These are phyloP conservation scores for Spermophilus dauricus DNA, from an alignment of 2,113 vertebrate genomes.

Conservation along the genomic window DNA sequence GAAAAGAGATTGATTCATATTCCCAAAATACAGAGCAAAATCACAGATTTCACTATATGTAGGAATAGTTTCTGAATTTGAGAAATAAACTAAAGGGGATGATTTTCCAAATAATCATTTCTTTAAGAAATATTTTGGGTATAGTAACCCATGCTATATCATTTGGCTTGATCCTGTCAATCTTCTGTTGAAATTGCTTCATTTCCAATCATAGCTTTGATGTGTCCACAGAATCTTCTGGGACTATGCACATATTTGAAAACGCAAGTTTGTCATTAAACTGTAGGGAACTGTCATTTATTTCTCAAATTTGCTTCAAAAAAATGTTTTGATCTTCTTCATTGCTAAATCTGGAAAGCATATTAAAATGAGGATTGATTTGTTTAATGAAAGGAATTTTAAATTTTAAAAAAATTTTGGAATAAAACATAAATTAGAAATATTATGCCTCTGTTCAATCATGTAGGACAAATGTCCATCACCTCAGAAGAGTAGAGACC, in stretches of 20 bases:
- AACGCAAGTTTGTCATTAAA: constrained; percentile 56
- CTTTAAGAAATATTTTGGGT: not conserved
- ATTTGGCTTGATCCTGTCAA: not conserved
- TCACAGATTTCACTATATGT: not conserved
- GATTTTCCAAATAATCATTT: not conserved
- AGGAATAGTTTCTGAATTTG: not conserved
- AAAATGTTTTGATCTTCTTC: constrained; percentile 33
- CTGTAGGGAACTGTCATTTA: constrained; percentile 47
- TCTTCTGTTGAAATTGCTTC: not conserved
- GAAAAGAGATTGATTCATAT: not conserved
- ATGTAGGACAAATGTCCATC: accelerated
- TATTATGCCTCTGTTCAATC: accelerated
- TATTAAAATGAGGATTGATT: constrained; percentile 52
- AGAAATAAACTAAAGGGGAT: not conserved
- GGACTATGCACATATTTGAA: not conserved
- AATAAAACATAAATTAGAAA: not conserved
- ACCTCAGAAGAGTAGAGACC: not conserved
- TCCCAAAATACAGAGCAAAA: not conserved
- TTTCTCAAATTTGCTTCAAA: constrained; percentile 21
- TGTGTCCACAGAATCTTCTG: not conserved
- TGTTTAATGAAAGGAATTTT: not conserved
- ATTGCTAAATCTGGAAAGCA: constrained; percentile 61
- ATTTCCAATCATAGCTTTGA: not conserved
- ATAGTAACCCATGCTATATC: not conserved
- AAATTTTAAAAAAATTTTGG: not conserved